Evolutionary conservation across 1,140 invertebrate genomes (phyloP).

Genomic region (Hestina assimilis): DNA sequence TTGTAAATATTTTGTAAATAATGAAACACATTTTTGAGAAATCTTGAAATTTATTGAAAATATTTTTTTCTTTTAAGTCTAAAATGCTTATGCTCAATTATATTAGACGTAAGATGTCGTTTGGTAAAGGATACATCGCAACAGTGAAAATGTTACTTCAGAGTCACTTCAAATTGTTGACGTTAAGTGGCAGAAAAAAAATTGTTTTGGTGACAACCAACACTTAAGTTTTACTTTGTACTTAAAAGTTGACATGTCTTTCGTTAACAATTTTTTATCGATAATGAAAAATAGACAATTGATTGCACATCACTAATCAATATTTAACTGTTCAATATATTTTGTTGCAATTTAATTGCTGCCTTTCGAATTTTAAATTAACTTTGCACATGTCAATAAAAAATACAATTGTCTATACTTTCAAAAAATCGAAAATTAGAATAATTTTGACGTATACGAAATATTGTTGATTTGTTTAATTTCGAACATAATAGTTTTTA

Average conservation of each 20-base stretch:
- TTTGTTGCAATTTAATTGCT: conserved; percentile 22
- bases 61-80: conserved; percentile 54
- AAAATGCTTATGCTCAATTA: conserved; percentile 76
- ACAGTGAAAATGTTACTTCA: conserved; percentile 28
- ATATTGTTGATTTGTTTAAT: conserved; percentile 55
- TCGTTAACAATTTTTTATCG: conserved; percentile 20
- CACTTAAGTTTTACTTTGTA: conserved; percentile 40
- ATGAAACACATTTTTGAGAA: conserved; percentile 57
- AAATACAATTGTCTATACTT: conserved; percentile 29
- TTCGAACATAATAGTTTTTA: conserved; percentile 39
- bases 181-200: conserved; percentile 12
- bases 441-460: conserved; percentile 69
- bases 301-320: conserved; percentile 16
- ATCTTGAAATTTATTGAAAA: conserved; percentile 55
- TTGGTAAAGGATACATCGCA: conserved; percentile 28
- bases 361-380: not conserved
- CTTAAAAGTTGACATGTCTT: conserved; percentile 39
- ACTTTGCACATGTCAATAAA: not conserved
- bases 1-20: conserved; percentile 77
- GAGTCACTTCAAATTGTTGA: conserved; percentile 22
- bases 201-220: conserved; percentile 24
- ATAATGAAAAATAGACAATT: conserved; percentile 21
- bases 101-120: conserved; percentile 62
- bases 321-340: not conserved
- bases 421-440: conserved; percentile 33